Evolutionary conservation across 2,888 invertebrate genomes (phyloP), one percentile per base, ranked within the genome.

Genomic region (Nycteola revayana): DNA sequence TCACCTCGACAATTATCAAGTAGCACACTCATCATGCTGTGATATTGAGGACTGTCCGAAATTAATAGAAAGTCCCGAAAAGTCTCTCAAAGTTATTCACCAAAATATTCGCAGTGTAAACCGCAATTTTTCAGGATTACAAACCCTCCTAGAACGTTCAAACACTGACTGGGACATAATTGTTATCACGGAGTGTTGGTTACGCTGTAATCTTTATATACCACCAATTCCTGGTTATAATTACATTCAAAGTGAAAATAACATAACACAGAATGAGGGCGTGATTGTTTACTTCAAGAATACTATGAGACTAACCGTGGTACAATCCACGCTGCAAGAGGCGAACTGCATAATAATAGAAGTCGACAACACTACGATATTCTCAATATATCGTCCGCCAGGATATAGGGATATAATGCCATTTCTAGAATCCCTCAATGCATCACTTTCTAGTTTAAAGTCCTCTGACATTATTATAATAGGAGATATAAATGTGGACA

Each of bases 401-500:
- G 22, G 32, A 6, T 27, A 27, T 9, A 32, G 23, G 10, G 21
- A 11, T 22, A 3, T 22, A 10, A 23, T 27, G 5, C 26, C 9
- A 9, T 32, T 32, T 6, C 7, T 32, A 7, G 11, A 23, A n/a
- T n/a, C n/a, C n/a, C 4, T 32, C 32, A 1, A 1, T 32, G 7
- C 9, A 32, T n/a, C 9, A 8, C 9, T 7, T 32, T 7, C 22
- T 32, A 9, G n/a, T n/a, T n/a, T n/a, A 6, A 9, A 11, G 10
- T 17, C 7, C 7, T 32, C 14, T 22, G 27, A 32, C 10, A 26
- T 32, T 21, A 11, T 32, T 7, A 9, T 32, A 11, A 8, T 32
- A 2, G 32, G 32, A 7, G 32, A 32, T 20, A 23, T 32, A 11
- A 35, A 35, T 25, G 25, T 28, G 1, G 21, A 29, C 21, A 11